Evolutionary conservation across 2,113 vertebrate genomes (phyloP).

Genomic region (Lepus europaeus): DNA sequence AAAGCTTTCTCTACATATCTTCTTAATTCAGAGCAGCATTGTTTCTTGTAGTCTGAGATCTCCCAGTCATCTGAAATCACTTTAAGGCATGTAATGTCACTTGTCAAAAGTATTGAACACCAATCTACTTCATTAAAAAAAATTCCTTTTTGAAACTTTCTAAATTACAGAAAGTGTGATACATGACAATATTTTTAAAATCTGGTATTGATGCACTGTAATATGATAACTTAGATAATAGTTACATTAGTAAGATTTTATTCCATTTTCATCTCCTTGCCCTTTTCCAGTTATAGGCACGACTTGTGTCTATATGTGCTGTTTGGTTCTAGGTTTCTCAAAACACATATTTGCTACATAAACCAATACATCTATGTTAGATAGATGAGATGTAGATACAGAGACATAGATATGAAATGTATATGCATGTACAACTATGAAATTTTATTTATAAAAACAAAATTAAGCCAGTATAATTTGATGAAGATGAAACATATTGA

Average conservation of each 20-base stretch:
- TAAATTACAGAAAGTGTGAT: background rate
- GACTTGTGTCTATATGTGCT: slow-evolving; percentile 93
- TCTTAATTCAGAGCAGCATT: background rate
- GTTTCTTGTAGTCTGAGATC: background rate
- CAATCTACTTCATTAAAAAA: background rate
- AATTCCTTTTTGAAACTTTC: background rate
- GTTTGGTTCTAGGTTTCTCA: slow-evolving; percentile 92
- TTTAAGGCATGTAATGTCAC: background rate
- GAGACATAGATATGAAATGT: background rate
- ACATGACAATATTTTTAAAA: background rate
- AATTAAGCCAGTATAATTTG: background rate
- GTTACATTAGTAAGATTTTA: slow-evolving; percentile 93
- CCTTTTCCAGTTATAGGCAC: slow-evolving; percentile 93
- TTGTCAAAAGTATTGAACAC: background rate
- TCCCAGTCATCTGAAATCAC: background rate
- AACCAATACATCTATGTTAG: background rate
- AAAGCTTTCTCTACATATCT: background rate
- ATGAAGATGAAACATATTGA: background rate
- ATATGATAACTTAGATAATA: slow-evolving; percentile 90
- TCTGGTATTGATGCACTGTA: background rate
- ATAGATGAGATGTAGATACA: too few relatives aligned
- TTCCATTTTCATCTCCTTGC: slow-evolving; percentile 93
- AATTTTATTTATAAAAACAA: background rate
- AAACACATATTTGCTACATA: slow-evolving; percentile 89
- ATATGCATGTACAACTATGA: background rate